These are phyloP conservation scores for Drosophila stalkeri DNA, from an alignment of 2,888 invertebrate species.

Conservation along the genomic window DNA sequence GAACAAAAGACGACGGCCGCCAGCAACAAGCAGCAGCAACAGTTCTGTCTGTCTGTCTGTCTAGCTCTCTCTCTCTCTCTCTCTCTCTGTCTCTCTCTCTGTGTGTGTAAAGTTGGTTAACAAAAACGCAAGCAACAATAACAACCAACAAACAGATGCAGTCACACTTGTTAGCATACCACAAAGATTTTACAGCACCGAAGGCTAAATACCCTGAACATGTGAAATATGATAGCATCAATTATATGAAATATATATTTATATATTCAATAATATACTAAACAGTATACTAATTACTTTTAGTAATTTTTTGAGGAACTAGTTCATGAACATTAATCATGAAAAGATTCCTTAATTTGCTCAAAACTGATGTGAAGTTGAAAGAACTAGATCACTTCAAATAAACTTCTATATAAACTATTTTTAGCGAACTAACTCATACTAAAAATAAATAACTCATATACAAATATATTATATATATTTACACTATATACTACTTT, in stretches of 20 bases:
- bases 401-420: neutral
- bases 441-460: too few relatives aligned
- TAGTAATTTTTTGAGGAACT: neutral
- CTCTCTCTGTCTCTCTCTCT: neutral
- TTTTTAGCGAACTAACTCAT: neutral
- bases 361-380: neutral
- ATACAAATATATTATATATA: too few relatives aligned
- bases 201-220: neutral
- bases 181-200: neutral
- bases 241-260: too few relatives aligned
- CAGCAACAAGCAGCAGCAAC: constrained; percentile 20
- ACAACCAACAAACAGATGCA: constrained; percentile 31
- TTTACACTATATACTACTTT: too few relatives aligned
- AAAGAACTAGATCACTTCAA: neutral
- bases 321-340: constrained; percentile 3
- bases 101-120: constrained; percentile 47
- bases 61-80: too few relatives aligned
- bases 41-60: neutral
- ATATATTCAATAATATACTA: too few relatives aligned
- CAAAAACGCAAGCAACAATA: constrained; percentile 44
- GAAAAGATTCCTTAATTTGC: neutral
- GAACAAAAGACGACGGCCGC: constrained; percentile 67
- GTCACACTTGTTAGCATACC: constrained; percentile 60
- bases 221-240: neutral
- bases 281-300: neutral